Evolutionary conservation across 1,140 invertebrate species (phyloP).

Genomic region (Leptinotarsa texana): DNA sequence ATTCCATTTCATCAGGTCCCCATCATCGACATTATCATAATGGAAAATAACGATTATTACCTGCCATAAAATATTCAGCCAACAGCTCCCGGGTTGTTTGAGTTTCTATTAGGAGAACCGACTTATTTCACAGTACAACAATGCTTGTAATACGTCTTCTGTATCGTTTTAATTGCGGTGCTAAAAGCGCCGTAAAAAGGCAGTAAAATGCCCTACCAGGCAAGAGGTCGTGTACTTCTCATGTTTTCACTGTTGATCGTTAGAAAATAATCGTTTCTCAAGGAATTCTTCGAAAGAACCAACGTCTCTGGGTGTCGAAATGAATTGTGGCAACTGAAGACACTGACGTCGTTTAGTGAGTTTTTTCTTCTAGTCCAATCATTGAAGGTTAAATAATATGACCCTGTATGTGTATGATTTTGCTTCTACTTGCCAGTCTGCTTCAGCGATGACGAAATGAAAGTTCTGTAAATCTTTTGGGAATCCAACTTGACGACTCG

Average conservation of each 20-base stretch:
- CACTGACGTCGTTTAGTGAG: too few relatives aligned
- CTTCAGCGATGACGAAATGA: too few relatives aligned
- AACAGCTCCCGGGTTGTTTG: background rate
- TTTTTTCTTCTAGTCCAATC: too few relatives aligned
- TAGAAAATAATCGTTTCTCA: background rate
- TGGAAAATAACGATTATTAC: background rate
- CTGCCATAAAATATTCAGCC: background rate
- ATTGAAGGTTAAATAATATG: too few relatives aligned
- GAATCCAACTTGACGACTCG: too few relatives aligned
- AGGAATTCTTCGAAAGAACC: too few relatives aligned
- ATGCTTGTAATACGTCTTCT: background rate
- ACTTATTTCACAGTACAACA: background rate
- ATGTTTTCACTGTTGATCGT: background rate
- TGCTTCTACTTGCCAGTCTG: too few relatives aligned
- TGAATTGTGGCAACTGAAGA: too few relatives aligned
- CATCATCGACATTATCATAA: constrained; percentile 3
- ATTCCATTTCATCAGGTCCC: background rate
- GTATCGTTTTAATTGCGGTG: background rate
- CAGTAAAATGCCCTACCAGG: background rate
- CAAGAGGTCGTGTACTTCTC: background rate
- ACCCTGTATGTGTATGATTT: too few relatives aligned
- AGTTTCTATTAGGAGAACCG: constrained; percentile 1
- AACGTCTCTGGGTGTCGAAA: too few relatives aligned
- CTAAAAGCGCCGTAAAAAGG: background rate
- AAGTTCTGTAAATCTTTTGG: too few relatives aligned